Evolutionary conservation across 2,888 invertebrate species (phyloP).

Genomic region (Bruchidius siliquastri): DNA sequence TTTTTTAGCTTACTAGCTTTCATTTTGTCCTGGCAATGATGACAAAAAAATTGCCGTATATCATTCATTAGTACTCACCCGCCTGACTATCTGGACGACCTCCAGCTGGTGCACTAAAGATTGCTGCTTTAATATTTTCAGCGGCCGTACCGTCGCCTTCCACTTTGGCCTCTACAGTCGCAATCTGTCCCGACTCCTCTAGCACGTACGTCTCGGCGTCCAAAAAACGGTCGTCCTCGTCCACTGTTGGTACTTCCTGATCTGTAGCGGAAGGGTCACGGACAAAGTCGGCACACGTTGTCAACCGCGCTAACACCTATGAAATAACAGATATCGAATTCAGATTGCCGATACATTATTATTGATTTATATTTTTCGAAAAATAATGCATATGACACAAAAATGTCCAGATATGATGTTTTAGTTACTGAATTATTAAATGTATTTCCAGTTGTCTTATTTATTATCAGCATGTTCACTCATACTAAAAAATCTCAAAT

Average conservation of each 20-base stretch:
- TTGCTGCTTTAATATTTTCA: conserved; percentile 41
- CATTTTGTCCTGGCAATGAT: too few species aligned
- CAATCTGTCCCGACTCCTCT: conserved; percentile 61
- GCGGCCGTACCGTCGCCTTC: conserved; percentile 34
- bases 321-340: not conserved
- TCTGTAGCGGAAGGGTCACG: not conserved
- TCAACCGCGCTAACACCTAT: not conserved
- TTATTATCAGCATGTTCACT: too few species aligned
- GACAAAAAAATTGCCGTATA: too few species aligned
- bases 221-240: conserved; percentile 63
- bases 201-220: conserved; percentile 77
- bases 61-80: conserved; percentile 15
- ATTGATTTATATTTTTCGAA: too few species aligned
- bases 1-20: too few species aligned
- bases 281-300: not conserved
- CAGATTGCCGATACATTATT: too few species aligned
- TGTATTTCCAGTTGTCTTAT: too few species aligned
- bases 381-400: too few species aligned
- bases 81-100: not conserved
- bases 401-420: too few species aligned
- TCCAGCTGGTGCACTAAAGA: conserved; percentile 36
- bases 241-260: conserved; percentile 1
- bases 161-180: conserved; percentile 26
- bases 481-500: too few species aligned
- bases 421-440: too few species aligned